Percentiles rank a stretch among this genome's conserved stretches.
Evolutionary conservation across 2,113 vertebrate genomes (phyloP).

Genomic region (Mirza zaza): DNA sequence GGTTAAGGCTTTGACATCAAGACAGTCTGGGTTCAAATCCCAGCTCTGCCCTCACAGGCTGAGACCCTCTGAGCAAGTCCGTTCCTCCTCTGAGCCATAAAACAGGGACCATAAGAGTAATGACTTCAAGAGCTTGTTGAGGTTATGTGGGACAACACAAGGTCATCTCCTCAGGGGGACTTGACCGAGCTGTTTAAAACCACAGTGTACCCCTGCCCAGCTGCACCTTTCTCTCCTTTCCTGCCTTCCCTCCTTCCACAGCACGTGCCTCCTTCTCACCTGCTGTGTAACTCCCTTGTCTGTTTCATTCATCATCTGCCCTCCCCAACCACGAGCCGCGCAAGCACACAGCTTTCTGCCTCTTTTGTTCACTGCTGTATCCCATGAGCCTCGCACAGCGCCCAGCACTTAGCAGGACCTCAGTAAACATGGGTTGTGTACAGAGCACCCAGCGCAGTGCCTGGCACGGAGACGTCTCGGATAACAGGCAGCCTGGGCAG

Average conservation of each 20-base stretch:
- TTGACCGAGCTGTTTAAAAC: not conserved
- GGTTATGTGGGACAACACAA: fast-evolving
- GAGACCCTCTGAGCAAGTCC: not conserved
- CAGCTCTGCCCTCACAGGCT: not conserved
- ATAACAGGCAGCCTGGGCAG: not conserved
- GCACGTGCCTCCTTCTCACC: not conserved
- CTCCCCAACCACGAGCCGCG: not conserved
- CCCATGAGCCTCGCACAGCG: not conserved
- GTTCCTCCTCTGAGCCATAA: not conserved
- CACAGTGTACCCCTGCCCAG: not conserved
- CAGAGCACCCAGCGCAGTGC: not conserved
- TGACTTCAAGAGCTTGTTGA: not conserved
- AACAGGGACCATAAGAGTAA: not conserved
- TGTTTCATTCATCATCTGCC: not conserved
- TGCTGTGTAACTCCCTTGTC: fast-evolving
- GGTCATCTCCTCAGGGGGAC: not conserved
- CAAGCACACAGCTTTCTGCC: not conserved
- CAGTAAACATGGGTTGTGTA: not conserved
- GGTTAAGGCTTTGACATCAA: not conserved
- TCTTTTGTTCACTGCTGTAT: fast-evolving
- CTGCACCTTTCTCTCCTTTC: not conserved
- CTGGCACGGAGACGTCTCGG: not conserved
- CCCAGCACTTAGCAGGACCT: not conserved
- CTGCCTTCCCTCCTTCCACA: fast-evolving
- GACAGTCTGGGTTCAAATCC: not conserved